A percentile compares a stretch with the other conserved stretches of the same genome.
Conservation (phyloP, 2,797 vertebrate genomes). For the Sparidentex hasta region DNA sequence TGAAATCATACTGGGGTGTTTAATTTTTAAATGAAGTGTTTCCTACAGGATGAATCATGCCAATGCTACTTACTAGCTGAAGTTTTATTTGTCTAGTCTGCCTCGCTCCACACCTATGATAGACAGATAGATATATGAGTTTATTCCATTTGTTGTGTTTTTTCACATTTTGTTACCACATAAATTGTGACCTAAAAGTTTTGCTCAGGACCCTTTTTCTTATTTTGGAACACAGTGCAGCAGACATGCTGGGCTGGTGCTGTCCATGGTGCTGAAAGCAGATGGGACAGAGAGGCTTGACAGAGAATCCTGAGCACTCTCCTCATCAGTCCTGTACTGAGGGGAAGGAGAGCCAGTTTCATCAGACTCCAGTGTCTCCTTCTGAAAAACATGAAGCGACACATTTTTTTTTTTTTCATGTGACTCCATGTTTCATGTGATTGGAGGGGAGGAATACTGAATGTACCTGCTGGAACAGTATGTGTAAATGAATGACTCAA, state of each 20-base stretch:
- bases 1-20: too few relatives aligned
- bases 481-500: too few relatives aligned
- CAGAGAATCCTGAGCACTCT: background rate
- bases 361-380: background rate
- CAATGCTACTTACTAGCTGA: too few relatives aligned
- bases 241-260: background rate
- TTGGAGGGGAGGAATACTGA: background rate
- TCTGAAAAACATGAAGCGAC: too few relatives aligned
- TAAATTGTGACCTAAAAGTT: background rate
- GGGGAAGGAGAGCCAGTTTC: background rate
- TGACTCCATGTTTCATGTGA: background rate
- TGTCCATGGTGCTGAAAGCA: slow-evolving; percentile 10
- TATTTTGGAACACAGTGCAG: background rate
- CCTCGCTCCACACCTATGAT: too few relatives aligned
- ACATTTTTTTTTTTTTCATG: background rate
- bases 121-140: too few relatives aligned
- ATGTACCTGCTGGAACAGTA: background rate
- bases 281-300: background rate
- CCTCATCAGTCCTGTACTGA: background rate
- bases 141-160: too few relatives aligned
- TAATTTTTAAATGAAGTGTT: too few relatives aligned
- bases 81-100: too few relatives aligned
- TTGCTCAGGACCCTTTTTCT: background rate
- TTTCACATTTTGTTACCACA: background rate
- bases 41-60: too few relatives aligned